phyloP scores from a whole-genome alignment of 2,888 invertebrate genomes.

The Drosophila nr. medialis region DNA sequence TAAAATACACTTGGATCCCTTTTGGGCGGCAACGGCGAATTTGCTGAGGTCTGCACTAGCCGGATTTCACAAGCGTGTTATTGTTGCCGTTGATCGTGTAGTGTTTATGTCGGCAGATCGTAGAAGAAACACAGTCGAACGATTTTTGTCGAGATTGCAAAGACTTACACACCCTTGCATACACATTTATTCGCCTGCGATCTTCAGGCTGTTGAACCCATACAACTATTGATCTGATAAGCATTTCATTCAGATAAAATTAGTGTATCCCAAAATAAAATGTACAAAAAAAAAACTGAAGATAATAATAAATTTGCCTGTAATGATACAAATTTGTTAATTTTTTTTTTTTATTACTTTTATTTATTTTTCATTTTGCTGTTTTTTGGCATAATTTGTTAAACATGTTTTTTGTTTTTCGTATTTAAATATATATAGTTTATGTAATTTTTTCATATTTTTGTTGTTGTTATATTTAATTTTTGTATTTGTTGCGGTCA shows the following conservation, averaged over 20 bases:
- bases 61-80: background rate
- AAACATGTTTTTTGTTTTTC: constrained; percentile 62
- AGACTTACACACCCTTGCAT: background rate
- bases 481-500: constrained; percentile 42
- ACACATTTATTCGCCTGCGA: no score
- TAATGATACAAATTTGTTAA: background rate
- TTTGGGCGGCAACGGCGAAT: constrained; percentile 24
- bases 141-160: no score
- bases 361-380: constrained; percentile 73
- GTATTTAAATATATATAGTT: constrained; percentile 74
- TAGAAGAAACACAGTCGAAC: background rate
- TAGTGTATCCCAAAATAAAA: no score
- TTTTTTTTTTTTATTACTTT: constrained; percentile 58
- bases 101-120: background rate
- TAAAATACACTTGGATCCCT: background rate
- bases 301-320: background rate
- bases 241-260: background rate
- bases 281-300: background rate
- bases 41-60: background rate
- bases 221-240: background rate
- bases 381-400: constrained; percentile 71
- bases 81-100: background rate
- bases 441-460: constrained; percentile 52
- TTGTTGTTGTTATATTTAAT: constrained; percentile 5
- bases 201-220: background rate